Percentiles rank a stretch among this genome's conserved stretches.
Conservation (phyloP, 2,888 invertebrate genomes). For the Euproctis similis region DNA sequence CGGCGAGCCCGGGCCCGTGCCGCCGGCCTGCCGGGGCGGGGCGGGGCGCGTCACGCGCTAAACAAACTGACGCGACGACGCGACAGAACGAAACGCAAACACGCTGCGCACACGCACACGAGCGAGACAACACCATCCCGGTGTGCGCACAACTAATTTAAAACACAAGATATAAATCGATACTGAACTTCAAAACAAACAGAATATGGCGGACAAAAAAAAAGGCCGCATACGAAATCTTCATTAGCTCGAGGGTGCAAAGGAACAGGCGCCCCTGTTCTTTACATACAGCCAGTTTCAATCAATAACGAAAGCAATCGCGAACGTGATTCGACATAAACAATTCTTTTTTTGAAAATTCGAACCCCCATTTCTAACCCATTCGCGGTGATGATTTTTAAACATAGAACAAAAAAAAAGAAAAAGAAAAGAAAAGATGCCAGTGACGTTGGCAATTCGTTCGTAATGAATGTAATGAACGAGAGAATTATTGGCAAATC, state of each 20-base stretch:
- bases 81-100: slow-evolving; percentile 43
- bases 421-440: slow-evolving; percentile 53
- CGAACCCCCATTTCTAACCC: slow-evolving; percentile 54
- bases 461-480: slow-evolving; percentile 38
- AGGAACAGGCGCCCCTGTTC: slow-evolving; percentile 49
- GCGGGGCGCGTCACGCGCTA: slow-evolving; percentile 73
- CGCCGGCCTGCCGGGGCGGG: slow-evolving; percentile 52
- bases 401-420: too few relatives aligned
- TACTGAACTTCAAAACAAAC: slow-evolving; percentile 72
- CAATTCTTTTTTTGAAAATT: slow-evolving; percentile 26
- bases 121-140: slow-evolving; percentile 43
- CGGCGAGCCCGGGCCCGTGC: too few relatives aligned
- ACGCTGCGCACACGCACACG: slow-evolving; percentile 17
- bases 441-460: slow-evolving; percentile 56
- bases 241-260: slow-evolving; percentile 59
- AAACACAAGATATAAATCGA: slow-evolving; percentile 72
- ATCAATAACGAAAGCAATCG: slow-evolving; percentile 44
- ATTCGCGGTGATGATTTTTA: slow-evolving; percentile 53
- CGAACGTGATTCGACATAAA: slow-evolving; percentile 62
- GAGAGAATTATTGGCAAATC: slow-evolving; percentile 56
- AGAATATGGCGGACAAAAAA: slow-evolving; percentile 72
- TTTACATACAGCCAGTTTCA: slow-evolving; percentile 43
- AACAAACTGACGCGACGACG: slow-evolving; percentile 65
- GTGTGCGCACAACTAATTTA: slow-evolving; percentile 64
- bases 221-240: slow-evolving; percentile 63